These are phyloP conservation scores for Phania funesta DNA, from an alignment of 2,888 invertebrate genomes.

Conservation along the genomic window DNA sequence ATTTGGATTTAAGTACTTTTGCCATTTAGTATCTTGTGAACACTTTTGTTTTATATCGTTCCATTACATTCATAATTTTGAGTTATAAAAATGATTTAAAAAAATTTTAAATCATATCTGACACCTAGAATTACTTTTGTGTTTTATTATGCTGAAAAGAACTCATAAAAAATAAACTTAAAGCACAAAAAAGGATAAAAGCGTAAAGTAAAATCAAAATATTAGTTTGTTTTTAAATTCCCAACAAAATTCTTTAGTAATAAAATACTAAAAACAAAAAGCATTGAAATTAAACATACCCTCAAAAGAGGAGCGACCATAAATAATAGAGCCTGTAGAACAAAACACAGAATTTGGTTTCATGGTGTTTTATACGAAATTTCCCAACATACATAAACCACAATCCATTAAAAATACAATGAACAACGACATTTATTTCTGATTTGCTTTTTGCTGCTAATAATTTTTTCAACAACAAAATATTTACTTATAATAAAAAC, in stretches of 20 bases:
- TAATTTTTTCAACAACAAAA: not conserved
- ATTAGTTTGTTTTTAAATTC: not conserved
- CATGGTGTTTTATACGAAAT: not conserved
- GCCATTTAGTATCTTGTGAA: too few species aligned
- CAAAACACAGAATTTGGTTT: slow-evolving; percentile 35
- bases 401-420: not conserved
- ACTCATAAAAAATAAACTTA: too few species aligned
- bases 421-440: not conserved
- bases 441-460: not conserved
- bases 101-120: too few species aligned
- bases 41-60: too few species aligned
- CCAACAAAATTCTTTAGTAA: too few species aligned
- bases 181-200: too few species aligned
- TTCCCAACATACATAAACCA: not conserved
- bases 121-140: too few species aligned
- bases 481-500: not conserved
- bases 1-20: too few species aligned
- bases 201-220: too few species aligned
- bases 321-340: slow-evolving; percentile 14
- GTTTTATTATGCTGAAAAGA: too few species aligned
- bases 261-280: slow-evolving; percentile 9
- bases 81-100: too few species aligned
- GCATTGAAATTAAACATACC: slow-evolving; percentile 32
- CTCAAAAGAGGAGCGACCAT: slow-evolving; percentile 3
- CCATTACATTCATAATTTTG: too few species aligned